Evolutionary conservation across 2,888 invertebrate species (phyloP), one percentile per base, ranked within the genome.

Genomic region (Orgyia antiqua): DNA sequence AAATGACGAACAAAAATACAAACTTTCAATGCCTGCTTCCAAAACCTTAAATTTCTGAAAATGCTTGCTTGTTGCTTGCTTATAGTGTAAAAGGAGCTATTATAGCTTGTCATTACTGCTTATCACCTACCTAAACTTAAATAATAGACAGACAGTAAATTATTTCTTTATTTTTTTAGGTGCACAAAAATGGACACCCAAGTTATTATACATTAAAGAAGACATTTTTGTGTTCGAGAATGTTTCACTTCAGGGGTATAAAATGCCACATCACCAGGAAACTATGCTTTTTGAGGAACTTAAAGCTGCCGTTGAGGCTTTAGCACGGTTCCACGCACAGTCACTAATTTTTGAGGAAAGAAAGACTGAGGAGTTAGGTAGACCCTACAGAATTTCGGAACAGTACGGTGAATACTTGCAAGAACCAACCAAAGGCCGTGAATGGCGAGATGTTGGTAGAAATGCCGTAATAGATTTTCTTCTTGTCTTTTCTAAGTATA

Each of bases 291-390:
- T 76, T 9, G 62, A 78, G 2, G 78, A 87, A 47, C 58, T 87
- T 8, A 68, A 65, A 44, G 68, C 76, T 4, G 71, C 76, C 11
- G 54, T 88, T 3, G 60, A 68, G 45, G 61, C 80, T 0, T 36
- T 89, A 28, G 88, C 88, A 1, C 68, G 52, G 40, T 87, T 88
- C 49, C 89, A 89, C 49, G 79, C 87, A 1, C 71, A 87, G 17
- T 74, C 84, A 1, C 68, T 73, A 10, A 77, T 88, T 31, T 82
- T 68, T 36, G 89, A 89, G 55, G 72, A 78, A 43, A 72, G 29
- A 24, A 83, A 58, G 58, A 73, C 51, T 44, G 72, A 45, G 40
- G 61, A 57, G 56, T 44, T 76, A 2, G 54, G 56, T 1, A 64
- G 71, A 46, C 58, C 60, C 0, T 83, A 80, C 33, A 66, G 69